These are phyloP conservation scores for Acrocephalus scirpaceus DNA, from an alignment of 2,797 vertebrate genomes.

Conservation along the genomic window DNA sequence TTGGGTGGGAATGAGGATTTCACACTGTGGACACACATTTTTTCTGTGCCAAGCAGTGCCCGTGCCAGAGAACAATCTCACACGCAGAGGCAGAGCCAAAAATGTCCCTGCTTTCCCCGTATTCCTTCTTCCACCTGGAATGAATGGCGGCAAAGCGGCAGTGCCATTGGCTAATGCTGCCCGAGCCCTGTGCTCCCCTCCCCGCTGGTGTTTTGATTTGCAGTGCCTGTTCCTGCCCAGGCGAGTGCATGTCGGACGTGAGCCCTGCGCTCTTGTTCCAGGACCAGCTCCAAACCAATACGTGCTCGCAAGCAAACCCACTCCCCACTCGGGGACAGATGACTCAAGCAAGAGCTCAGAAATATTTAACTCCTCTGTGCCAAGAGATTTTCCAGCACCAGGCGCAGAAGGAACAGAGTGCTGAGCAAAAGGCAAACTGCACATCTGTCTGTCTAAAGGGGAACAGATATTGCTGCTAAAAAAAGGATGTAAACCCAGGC, in stretches of 20 bases:
- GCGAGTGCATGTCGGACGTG: neutral
- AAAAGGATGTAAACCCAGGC: neutral
- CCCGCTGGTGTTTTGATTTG: neutral
- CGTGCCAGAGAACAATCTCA: neutral
- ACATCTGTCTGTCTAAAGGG: neutral
- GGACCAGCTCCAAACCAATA: conserved; percentile 48
- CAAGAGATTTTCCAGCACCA: neutral
- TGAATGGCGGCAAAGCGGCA: fast-evolving
- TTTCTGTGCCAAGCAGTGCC: neutral
- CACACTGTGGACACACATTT: neutral
- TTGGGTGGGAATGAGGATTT: neutral
- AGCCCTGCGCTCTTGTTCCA: conserved; percentile 17
- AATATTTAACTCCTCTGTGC: conserved; percentile 57
- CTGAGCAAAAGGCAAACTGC: neutral
- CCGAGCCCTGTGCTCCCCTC: fast-evolving
- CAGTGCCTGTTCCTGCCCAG: neutral
- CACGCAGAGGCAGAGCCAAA: neutral
- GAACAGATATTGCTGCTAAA: neutral
- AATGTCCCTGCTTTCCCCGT: fast-evolving
- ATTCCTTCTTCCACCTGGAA: neutral
- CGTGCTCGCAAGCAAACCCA: conserved; percentile 51
- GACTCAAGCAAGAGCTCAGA: conserved; percentile 43
- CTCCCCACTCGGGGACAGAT: conserved; percentile 41
- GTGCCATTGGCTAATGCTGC: neutral
- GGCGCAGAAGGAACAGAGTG: neutral